Percentiles rank a stretch among this genome's conserved stretches.
Conservation (phyloP, 2,113 vertebrate genomes). For the Dasyprocta punctata region DNA sequence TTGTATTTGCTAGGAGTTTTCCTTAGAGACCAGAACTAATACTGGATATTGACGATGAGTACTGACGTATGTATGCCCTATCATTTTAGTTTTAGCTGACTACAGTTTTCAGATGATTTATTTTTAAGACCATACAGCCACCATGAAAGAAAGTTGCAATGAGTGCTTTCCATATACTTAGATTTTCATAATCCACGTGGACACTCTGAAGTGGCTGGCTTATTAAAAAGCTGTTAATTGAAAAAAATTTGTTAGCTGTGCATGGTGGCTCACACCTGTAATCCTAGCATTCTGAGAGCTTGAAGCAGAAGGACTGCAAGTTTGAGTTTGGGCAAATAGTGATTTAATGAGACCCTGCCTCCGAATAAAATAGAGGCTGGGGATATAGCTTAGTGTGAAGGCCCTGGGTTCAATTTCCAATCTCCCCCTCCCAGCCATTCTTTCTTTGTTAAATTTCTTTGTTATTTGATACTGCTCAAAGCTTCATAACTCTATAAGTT, state of each 20-base stretch:
- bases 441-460: not conserved
- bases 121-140: not conserved
- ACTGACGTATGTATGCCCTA: not conserved
- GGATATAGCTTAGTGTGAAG: not conserved
- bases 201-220: not conserved
- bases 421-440: not conserved
- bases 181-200: not conserved
- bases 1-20: slow-evolving; percentile 24
- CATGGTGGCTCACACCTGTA: not conserved
- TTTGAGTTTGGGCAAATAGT: not conserved
- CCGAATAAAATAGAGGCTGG: not conserved
- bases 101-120: slow-evolving; percentile 43
- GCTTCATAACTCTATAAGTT: not conserved
- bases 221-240: not conserved
- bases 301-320: not conserved
- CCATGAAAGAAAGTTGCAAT: not conserved
- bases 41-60: not conserved
- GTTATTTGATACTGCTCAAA: not conserved
- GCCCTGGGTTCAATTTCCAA: not conserved
- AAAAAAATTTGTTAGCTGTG: not conserved
- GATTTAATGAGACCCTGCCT: not conserved
- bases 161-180: not conserved
- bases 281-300: not conserved
- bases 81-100: slow-evolving; percentile 35
- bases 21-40: slow-evolving; percentile 59